Conservation (phyloP, 2,113 vertebrate genomes). For the Brachyistius frenatus region DNA sequence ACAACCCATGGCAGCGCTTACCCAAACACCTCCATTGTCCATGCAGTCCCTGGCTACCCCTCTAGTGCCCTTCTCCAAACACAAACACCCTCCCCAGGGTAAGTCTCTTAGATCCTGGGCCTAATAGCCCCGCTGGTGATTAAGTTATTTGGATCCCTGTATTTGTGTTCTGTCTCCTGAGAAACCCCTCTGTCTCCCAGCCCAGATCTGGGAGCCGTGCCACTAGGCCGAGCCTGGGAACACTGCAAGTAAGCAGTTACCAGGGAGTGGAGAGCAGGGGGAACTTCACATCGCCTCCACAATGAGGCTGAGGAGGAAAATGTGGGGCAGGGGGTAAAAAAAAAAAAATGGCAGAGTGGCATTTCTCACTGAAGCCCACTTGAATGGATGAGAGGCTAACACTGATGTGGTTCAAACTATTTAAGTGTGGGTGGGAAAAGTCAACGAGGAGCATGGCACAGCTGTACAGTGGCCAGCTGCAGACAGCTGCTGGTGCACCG, state of each 20-base stretch:
- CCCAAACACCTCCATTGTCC: conserved; percentile 54
- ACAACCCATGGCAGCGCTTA: conserved; percentile 7
- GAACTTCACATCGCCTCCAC: conserved; percentile 32
- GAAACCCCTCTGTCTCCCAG: conserved; percentile 78
- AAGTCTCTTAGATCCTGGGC: conserved; percentile 46
- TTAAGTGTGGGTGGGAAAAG: conserved; percentile 33
- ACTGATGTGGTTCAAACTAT: background rate
- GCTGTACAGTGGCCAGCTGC: conserved; percentile 2
- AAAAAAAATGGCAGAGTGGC: conserved; percentile 24
- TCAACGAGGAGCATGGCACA: conserved; percentile 2
- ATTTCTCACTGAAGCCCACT: conserved; percentile 24
- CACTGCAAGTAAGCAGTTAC: conserved; percentile 68
- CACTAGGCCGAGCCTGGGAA: conserved; percentile 82
- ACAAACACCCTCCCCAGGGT: conserved; percentile 39
- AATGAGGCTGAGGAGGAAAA: conserved; percentile 34
- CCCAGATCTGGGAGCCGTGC: conserved; percentile 79
- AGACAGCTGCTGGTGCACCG: conserved; percentile 19
- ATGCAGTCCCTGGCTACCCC: conserved; percentile 18
- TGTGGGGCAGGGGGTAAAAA: conserved; percentile 20
- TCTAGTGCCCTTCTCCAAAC: conserved; percentile 40
- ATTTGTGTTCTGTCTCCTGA: conserved; percentile 83
- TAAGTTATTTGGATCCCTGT: conserved; percentile 80
- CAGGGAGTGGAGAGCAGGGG: conserved; percentile 58
- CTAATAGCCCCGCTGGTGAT: conserved; percentile 73
- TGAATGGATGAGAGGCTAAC: conserved; percentile 13